phyloP scores from a whole-genome alignment of 2,797 vertebrate genomes.

The Spea hammondii region DNA sequence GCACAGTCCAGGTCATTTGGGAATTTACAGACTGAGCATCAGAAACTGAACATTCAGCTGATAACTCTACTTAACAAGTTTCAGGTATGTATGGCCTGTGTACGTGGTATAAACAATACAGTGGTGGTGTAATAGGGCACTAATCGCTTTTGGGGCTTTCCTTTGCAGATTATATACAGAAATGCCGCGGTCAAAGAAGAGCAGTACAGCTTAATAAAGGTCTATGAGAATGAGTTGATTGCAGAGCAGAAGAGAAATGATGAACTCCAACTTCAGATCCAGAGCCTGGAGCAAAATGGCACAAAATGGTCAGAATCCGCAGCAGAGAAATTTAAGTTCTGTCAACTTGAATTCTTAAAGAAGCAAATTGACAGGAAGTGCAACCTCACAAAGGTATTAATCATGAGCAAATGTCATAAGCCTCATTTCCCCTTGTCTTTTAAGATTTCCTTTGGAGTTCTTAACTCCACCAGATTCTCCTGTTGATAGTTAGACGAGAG shows the following conservation, averaged over 20 bases:
- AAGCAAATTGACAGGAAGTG: constrained; percentile 12
- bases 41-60: constrained; percentile 58
- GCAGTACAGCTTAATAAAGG: constrained; percentile 57
- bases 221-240: constrained; percentile 56
- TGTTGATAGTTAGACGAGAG: too few relatives aligned
- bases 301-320: constrained; percentile 31
- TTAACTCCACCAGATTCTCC: too few relatives aligned
- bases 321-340: constrained; percentile 43
- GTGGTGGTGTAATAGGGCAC: background rate
- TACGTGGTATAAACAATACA: background rate
- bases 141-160: background rate
- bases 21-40: constrained; percentile 59
- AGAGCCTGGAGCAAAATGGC: constrained; percentile 41
- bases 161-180: constrained; percentile 18
- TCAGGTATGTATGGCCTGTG: constrained; percentile 61
- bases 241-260: constrained; percentile 64
- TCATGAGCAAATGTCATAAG: background rate
- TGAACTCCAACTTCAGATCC: constrained; percentile 58
- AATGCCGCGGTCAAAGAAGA: constrained; percentile 56
- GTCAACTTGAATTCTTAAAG: constrained; percentile 45
- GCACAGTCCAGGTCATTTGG: constrained; percentile 56
- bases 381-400: constrained; percentile 61
- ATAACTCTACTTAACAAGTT: constrained; percentile 64
- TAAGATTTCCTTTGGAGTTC: too few relatives aligned
- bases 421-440: too few relatives aligned